phyloP scores from a whole-genome alignment of 2,113 vertebrate genomes.

The Rhabdomys dilectus region DNA sequence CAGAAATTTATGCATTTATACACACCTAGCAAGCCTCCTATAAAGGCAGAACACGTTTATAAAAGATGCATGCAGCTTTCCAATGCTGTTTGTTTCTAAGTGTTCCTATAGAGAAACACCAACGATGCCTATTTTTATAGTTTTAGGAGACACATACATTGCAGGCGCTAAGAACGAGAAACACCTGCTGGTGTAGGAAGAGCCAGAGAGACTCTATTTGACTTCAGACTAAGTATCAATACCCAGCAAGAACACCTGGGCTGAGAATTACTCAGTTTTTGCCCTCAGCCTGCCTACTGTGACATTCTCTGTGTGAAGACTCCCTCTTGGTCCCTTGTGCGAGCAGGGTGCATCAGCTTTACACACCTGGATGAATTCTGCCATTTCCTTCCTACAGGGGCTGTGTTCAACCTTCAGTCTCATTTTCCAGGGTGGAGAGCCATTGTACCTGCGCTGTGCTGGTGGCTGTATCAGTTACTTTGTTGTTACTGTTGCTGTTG shows the following conservation, averaged over 20 bases:
- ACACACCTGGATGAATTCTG: slow-evolving; percentile 20
- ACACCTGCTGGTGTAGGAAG: slow-evolving; percentile 72
- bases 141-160: slow-evolving; percentile 53
- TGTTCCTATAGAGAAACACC: slow-evolving; percentile 61
- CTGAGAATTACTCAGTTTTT: slow-evolving; percentile 77
- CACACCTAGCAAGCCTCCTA: slow-evolving; percentile 36
- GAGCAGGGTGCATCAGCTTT: background rate
- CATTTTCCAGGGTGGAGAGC: background rate
- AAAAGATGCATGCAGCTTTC: slow-evolving; percentile 43
- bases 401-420: background rate
- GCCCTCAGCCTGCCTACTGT: background rate
- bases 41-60: slow-evolving; percentile 45
- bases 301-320: background rate
- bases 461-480: background rate
- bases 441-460: background rate
- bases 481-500: background rate
- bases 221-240: slow-evolving; percentile 67
- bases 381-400: background rate
- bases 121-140: slow-evolving; percentile 69
- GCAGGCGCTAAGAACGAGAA: slow-evolving; percentile 26
- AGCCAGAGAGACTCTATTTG: slow-evolving; percentile 68
- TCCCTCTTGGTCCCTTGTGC: background rate
- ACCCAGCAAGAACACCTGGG: slow-evolving; percentile 69
- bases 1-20: slow-evolving; percentile 62
- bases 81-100: slow-evolving; percentile 65